Conservation (phyloP, 2,888 invertebrate species). For the Athalia cordata region DNA sequence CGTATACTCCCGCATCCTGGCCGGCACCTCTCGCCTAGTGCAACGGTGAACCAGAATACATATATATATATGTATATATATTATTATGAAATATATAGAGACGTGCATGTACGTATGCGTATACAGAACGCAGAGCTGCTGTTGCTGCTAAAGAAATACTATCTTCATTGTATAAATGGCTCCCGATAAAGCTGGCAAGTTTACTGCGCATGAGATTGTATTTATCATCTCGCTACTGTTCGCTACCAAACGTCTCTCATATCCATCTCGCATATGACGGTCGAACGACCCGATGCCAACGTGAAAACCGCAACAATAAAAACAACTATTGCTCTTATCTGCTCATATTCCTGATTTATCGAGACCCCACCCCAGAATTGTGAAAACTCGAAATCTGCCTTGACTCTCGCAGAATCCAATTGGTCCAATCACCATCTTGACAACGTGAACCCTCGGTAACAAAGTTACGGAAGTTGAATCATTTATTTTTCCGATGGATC, state of each 20-base stretch:
- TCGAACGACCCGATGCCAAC: not conserved
- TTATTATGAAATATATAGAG: too few relatives aligned
- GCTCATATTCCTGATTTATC: not conserved
- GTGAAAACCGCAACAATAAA: constrained; percentile 1
- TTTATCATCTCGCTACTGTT: constrained; percentile 65
- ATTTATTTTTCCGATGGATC: constrained; percentile 18
- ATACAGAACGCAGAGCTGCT: constrained; percentile 65
- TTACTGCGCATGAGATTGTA: constrained; percentile 68
- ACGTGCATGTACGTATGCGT: not conserved
- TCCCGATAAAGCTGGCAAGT: constrained; percentile 68
- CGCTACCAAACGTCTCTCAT: not conserved
- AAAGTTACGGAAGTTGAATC: not conserved
- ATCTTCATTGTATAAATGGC: constrained; percentile 71
- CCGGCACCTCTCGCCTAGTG: constrained; percentile 24
- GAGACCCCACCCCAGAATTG: not conserved
- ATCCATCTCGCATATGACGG: constrained; percentile 10
- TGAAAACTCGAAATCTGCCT: not conserved
- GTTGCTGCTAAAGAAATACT: constrained; percentile 68
- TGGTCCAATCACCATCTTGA: constrained; percentile 1
- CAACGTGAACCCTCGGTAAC: not conserved
- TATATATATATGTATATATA: not conserved
- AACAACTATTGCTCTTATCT: not conserved
- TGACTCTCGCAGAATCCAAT: constrained; percentile 7
- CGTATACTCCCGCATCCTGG: not conserved
- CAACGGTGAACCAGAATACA: constrained; percentile 20